Conservation (phyloP, 2,888 invertebrate genomes). For the Pilophorus perplexus region DNA sequence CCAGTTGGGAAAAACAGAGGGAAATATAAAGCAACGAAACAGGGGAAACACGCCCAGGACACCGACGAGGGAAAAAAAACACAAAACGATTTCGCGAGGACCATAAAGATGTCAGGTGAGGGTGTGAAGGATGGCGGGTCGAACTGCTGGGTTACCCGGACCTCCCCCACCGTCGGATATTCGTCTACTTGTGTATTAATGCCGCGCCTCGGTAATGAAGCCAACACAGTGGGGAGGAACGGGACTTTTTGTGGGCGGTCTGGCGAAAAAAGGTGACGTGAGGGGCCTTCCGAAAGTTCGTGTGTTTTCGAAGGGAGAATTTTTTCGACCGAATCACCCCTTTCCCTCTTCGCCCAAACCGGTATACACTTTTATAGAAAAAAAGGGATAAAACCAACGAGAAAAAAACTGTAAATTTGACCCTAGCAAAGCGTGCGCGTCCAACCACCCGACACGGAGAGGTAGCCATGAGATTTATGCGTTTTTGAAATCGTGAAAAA, state of each 20-base stretch:
- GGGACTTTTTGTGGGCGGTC: too few species aligned
- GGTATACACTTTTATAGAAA: not conserved
- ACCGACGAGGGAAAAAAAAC: too few species aligned
- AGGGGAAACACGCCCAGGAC: too few species aligned
- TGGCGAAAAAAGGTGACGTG: not conserved
- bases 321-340: not conserved
- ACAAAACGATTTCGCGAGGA: too few species aligned
- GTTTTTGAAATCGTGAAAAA: conserved; percentile 15
- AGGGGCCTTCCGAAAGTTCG: not conserved
- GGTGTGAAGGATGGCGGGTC: not conserved
- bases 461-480: conserved; percentile 12
- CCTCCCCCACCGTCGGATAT: too few species aligned
- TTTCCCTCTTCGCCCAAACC: not conserved
- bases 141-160: too few species aligned
- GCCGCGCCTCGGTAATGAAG: not conserved
- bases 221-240: not conserved
- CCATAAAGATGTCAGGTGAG: conserved; percentile 10
- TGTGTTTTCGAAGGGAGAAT: not conserved
- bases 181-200: conserved; percentile 4
- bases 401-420: conserved; percentile 1
- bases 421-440: conserved; percentile 11
- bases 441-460: conserved; percentile 4
- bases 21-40: too few species aligned
- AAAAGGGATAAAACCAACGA: not conserved
- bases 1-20: too few species aligned